Evolutionary conservation across 2,797 vertebrate species (phyloP).

Genomic region (Acanthurus leucopareius): DNA sequence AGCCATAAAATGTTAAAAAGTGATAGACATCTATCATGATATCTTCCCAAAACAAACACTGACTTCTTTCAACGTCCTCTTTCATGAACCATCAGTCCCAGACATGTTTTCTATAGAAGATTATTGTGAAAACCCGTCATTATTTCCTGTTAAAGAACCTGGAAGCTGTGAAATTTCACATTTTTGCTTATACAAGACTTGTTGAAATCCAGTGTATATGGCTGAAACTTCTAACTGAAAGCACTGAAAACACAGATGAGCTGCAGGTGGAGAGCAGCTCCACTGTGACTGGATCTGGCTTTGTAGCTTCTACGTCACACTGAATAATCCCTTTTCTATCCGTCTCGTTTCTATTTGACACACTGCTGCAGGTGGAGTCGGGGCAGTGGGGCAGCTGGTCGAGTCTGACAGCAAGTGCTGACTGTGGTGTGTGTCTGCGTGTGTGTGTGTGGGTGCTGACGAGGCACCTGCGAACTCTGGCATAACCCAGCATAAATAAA

Average conservation of each 20-base stretch:
- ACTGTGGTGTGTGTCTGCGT: slow-evolving; percentile 32
- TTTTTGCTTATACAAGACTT: too few species aligned
- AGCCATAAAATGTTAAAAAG: neutral
- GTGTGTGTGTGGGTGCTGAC: slow-evolving; percentile 47
- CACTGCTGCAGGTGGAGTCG: slow-evolving; percentile 57
- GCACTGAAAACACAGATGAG: slow-evolving; percentile 5
- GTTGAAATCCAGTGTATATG: too few species aligned
- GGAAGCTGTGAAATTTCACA: too few species aligned
- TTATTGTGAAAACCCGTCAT: neutral
- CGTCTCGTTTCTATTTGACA: neutral
- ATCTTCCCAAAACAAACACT: neutral
- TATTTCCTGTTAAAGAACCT: neutral
- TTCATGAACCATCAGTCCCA: neutral
- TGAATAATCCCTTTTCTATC: slow-evolving; percentile 53
- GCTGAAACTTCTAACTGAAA: neutral
- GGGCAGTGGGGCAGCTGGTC: slow-evolving; percentile 64
- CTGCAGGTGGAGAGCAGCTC: too few species aligned
- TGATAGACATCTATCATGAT: neutral
- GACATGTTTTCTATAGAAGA: neutral
- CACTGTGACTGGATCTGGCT: neutral
- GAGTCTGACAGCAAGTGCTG: slow-evolving; percentile 47
- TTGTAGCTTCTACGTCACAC: neutral
- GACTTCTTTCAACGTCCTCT: neutral
- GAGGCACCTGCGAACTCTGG: slow-evolving; percentile 69
- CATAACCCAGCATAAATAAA: slow-evolving; percentile 58